phyloP scores from a whole-genome alignment of 92 coral and sea anemone genomes.

The Porites cylindrica region DNA sequence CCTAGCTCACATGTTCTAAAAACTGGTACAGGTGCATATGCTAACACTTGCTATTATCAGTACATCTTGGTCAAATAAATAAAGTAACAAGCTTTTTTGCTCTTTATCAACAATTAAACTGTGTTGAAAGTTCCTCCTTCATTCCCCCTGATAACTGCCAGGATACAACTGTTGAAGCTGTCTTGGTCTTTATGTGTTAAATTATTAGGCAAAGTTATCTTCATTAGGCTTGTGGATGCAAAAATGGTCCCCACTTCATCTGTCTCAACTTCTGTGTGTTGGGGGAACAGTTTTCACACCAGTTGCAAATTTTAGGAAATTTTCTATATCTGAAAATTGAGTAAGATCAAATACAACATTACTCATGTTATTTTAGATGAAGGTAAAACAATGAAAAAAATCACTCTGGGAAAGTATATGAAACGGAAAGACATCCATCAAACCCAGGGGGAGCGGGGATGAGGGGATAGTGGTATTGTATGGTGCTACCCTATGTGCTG shows the following conservation, averaged over 20 bases:
- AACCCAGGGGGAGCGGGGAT: too few species aligned
- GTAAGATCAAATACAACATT: neutral
- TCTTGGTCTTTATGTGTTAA: conserved; percentile 46
- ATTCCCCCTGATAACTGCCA: conserved; percentile 44
- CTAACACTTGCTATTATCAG: neutral
- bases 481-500: too few species aligned
- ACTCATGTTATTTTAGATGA: neutral
- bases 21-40: conserved; percentile 5
- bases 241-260: conserved; percentile 26
- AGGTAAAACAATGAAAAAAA: neutral
- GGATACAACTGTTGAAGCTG: conserved; percentile 40
- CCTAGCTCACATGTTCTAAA: neutral
- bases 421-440: too few species aligned
- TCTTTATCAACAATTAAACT: neutral
- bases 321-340: neutral
- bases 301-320: too few species aligned
- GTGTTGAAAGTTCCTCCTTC: conserved; percentile 45
- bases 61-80: neutral
- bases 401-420: too few species aligned
- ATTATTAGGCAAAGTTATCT: conserved; percentile 47
- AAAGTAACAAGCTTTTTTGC: neutral
- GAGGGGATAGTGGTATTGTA: too few species aligned
- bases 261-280: conserved; percentile 41
- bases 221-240: neutral
- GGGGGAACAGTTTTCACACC: conserved; percentile 12